Evolutionary conservation across 2,888 invertebrate genomes (phyloP).

Genomic region (Eucriotettix oculatus): DNA sequence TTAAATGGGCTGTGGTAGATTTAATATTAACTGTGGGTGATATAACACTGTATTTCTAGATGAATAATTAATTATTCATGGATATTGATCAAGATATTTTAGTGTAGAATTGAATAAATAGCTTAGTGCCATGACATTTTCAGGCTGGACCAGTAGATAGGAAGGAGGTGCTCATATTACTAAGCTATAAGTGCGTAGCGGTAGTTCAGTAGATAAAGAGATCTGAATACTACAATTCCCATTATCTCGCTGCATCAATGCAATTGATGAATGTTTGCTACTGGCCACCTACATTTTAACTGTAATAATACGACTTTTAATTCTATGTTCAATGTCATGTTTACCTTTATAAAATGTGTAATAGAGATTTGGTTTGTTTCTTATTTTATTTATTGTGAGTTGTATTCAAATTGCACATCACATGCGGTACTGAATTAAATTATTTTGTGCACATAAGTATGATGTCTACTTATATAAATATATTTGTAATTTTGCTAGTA

Average conservation of each 20-base stretch:
- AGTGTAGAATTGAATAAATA: slow-evolving; percentile 7
- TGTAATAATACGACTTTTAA: no score
- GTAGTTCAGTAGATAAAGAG: background rate
- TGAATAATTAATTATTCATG: slow-evolving; percentile 9
- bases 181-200: slow-evolving; percentile 2
- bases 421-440: no score
- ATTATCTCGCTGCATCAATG: slow-evolving; percentile 6
- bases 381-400: background rate
- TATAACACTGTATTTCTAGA: slow-evolving; percentile 13
- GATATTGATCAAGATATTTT: slow-evolving; percentile 11
- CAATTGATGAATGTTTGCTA: slow-evolving; percentile 6
- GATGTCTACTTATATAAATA: background rate
- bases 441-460: no score
- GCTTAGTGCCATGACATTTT: slow-evolving; percentile 10
- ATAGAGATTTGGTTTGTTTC: background rate
- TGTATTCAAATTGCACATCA: background rate
- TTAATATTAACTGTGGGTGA: slow-evolving; percentile 18
- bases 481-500: background rate
- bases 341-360: background rate
- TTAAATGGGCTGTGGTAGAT: slow-evolving; percentile 19
- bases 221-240: slow-evolving; percentile 1
- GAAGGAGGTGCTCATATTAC: slow-evolving; percentile 6
- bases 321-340: no score
- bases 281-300: background rate
- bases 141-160: slow-evolving; percentile 3